Conservation (phyloP, 1,140 invertebrate genomes). For the Metaphire vulgaris region DNA sequence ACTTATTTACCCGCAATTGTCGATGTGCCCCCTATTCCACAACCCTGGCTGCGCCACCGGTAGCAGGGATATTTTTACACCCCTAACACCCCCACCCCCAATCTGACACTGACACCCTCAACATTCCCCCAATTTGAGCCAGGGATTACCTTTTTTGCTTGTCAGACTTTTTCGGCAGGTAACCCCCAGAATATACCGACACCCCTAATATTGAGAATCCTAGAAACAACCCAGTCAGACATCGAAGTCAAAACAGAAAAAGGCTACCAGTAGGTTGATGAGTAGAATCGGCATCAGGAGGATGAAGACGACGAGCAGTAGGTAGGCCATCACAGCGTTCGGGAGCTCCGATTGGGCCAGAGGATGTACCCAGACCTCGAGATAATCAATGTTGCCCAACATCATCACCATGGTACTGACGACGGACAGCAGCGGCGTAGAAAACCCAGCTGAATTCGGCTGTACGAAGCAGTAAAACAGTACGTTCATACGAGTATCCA, state of each 20-base stretch:
- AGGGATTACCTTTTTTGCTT: neutral
- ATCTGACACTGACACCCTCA: too few species aligned
- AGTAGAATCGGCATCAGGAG: slow-evolving; percentile 82
- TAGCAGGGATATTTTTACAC: too few species aligned
- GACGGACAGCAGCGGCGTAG: slow-evolving; percentile 62
- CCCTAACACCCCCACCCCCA: too few species aligned
- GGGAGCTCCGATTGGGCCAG: slow-evolving; percentile 60
- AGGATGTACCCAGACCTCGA: slow-evolving; percentile 73
- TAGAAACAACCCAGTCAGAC: neutral
- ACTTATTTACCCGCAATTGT: too few species aligned
- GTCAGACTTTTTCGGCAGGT: neutral
- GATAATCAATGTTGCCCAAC: slow-evolving; percentile 79
- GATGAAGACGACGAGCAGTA: slow-evolving; percentile 75
- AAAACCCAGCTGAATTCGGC: neutral
- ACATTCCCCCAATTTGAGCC: neutral
- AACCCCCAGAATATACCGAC: neutral
- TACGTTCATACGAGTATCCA: neutral
- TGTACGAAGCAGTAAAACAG: neutral
- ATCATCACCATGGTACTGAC: slow-evolving; percentile 78
- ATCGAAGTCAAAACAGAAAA: neutral
- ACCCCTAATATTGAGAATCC: neutral
- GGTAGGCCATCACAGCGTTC: slow-evolving; percentile 67
- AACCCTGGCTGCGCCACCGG: too few species aligned
- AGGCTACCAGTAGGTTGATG: slow-evolving; percentile 70
- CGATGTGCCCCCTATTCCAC: too few species aligned